Percentiles rank a stretch among this genome's conserved stretches.
Conservation (phyloP, 2,113 vertebrate genomes). For the Oreochromis aureus region DNA sequence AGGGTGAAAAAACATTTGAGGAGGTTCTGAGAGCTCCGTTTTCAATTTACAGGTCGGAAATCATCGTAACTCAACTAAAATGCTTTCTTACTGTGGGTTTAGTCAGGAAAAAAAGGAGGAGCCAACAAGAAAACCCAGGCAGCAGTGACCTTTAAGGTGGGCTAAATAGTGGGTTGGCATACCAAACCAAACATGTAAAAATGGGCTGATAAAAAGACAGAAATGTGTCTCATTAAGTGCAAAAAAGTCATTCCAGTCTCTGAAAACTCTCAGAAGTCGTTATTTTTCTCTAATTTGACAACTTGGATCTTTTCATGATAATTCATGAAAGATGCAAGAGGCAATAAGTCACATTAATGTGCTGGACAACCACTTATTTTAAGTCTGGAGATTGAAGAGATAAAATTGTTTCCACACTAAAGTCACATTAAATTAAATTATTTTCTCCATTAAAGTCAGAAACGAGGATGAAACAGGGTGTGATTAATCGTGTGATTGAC, state of each 20-base stretch:
- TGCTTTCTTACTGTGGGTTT: neutral
- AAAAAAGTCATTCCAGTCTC: neutral
- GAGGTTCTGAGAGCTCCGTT: neutral
- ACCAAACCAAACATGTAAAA: neutral
- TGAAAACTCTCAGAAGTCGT: neutral
- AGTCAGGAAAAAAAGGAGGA: neutral
- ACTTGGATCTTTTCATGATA: neutral
- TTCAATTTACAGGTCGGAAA: neutral
- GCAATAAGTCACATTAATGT: neutral
- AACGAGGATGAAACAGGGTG: neutral
- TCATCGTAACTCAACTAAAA: neutral
- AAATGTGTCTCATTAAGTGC: neutral
- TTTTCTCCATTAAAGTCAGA: neutral
- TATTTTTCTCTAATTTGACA: neutral
- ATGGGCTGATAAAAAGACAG: neutral
- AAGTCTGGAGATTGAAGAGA: neutral
- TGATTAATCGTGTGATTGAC: neutral
- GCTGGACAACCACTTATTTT: neutral
- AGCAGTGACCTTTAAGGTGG: neutral
- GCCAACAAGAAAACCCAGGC: neutral
- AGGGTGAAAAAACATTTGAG: neutral
- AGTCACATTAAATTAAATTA: neutral
- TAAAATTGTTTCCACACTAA: accelerated
- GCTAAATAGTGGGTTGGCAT: neutral
- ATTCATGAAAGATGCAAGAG: neutral